Percentiles rank a stretch among this genome's conserved stretches.
Conservation (phyloP, 1,140 invertebrate genomes). For the Piezodorus guildinii region DNA sequence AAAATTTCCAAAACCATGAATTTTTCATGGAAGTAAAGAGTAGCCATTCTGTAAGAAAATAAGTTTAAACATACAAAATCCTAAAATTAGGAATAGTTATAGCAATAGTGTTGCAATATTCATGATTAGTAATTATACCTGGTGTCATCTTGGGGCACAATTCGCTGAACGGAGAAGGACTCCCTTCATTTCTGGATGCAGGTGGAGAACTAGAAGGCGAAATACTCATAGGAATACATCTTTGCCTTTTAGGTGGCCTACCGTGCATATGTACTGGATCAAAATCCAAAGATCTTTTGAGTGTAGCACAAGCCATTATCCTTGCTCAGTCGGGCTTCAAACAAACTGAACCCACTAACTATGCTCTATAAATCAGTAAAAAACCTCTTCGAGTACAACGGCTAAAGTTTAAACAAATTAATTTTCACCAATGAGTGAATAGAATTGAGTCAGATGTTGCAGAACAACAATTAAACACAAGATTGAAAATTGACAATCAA, state of each 20-base stretch:
- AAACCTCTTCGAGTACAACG: no score
- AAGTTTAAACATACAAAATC: no score
- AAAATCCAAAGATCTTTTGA: slow-evolving; percentile 87
- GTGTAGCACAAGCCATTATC: slow-evolving; percentile 84
- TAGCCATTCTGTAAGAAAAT: no score
- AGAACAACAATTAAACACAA: no score
- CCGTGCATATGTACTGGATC: slow-evolving; percentile 71
- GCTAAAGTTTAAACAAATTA: no score
- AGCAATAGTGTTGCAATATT: slow-evolving; percentile 4
- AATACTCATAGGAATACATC: slow-evolving; percentile 72
- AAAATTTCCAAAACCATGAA: no score
- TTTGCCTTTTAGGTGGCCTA: slow-evolving; percentile 69
- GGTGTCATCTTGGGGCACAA: slow-evolving; percentile 68
- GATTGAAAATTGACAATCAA: slow-evolving; percentile 11
- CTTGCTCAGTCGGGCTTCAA: neutral
- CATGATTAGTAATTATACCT: slow-evolving; percentile 42
- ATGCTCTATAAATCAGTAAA: no score
- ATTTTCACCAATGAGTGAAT: no score
- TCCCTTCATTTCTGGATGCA: slow-evolving; percentile 37
- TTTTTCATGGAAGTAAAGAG: no score
- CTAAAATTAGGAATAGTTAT: no score
- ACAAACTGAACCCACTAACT: no score
- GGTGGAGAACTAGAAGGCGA: slow-evolving; percentile 54
- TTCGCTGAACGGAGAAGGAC: slow-evolving; percentile 64
- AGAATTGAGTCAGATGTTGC: no score